phyloP scores from a whole-genome alignment of 2,797 vertebrate species.

The Ctenochaetus hawaiiensis region DNA sequence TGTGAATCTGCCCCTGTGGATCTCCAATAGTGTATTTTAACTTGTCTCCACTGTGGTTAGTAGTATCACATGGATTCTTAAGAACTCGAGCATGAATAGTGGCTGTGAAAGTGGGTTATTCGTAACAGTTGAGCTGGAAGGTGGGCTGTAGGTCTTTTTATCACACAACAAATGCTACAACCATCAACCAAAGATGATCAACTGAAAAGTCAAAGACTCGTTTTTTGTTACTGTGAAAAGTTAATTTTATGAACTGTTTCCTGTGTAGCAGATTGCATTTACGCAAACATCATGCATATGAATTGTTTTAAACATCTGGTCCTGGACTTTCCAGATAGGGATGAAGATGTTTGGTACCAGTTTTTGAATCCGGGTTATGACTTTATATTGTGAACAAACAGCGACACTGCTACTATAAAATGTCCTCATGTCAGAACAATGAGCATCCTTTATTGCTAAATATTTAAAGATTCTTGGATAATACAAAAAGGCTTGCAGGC shows the following conservation, averaged over 20 bases:
- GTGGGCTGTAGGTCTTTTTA: not conserved
- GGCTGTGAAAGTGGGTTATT: constrained; percentile 8
- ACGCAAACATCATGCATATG: not conserved
- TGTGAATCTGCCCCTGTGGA: constrained; percentile 64
- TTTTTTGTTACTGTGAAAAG: not conserved
- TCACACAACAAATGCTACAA: not conserved
- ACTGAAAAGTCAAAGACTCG: not conserved
- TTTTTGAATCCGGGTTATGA: constrained; percentile 10
- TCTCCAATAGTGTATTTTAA: constrained; percentile 60
- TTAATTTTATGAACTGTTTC: not conserved
- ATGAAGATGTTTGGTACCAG: not conserved
- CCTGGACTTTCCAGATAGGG: not conserved
- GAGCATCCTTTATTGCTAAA: constrained; percentile 54
- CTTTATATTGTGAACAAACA: constrained; percentile 6
- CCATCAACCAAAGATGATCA: no score
- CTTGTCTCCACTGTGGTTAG: constrained; percentile 54
- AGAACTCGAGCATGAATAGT: constrained; percentile 28
- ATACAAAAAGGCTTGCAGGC: constrained; percentile 52
- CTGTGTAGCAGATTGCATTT: not conserved
- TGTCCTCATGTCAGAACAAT: constrained; percentile 15
- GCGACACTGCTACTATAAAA: constrained; percentile 26
- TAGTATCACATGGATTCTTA: constrained; percentile 45
- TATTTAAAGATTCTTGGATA: constrained; percentile 62
- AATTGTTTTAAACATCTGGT: no score
- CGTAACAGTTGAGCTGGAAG: constrained; percentile 5